Evolutionary conservation across 2,888 invertebrate species (phyloP).

Genomic region (Sarcophaga carnaria): DNA sequence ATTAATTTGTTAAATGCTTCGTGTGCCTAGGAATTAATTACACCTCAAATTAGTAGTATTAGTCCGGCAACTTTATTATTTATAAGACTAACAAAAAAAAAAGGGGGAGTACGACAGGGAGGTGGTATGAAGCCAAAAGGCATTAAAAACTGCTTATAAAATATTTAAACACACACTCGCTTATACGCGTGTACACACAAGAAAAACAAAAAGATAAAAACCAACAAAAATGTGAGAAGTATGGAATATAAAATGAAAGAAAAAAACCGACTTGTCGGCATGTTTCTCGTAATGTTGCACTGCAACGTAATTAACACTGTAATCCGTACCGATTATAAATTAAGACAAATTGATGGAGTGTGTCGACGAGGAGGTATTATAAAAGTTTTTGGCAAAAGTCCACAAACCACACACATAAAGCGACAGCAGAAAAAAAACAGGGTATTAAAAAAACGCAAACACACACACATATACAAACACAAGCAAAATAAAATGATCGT

Average conservation of each 20-base stretch:
- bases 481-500: neutral
- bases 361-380: conserved; percentile 70
- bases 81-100: neutral
- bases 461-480: conserved; percentile 11
- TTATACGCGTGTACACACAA: neutral
- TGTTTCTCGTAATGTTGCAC: conserved; percentile 68
- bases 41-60: conserved; percentile 45
- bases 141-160: conserved; percentile 65
- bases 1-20: conserved; percentile 27
- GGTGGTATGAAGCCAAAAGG: conserved; percentile 64
- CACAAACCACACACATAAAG: conserved; percentile 28
- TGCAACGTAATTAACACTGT: conserved; percentile 74
- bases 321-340: conserved; percentile 74
- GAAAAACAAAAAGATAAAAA: conserved; percentile 4
- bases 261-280: conserved; percentile 64
- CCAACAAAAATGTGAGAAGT: conserved; percentile 54
- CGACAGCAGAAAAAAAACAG: conserved; percentile 7
- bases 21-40: conserved; percentile 45
- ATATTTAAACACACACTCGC: neutral
- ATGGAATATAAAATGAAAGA: conserved; percentile 51
- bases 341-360: conserved; percentile 74
- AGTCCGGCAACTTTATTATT: conserved; percentile 57
- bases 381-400: conserved; percentile 71
- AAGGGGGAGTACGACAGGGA: neutral
- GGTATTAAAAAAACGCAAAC: neutral